Conservation (phyloP, 2,797 vertebrate genomes). For the Toxotes lorentzi region DNA sequence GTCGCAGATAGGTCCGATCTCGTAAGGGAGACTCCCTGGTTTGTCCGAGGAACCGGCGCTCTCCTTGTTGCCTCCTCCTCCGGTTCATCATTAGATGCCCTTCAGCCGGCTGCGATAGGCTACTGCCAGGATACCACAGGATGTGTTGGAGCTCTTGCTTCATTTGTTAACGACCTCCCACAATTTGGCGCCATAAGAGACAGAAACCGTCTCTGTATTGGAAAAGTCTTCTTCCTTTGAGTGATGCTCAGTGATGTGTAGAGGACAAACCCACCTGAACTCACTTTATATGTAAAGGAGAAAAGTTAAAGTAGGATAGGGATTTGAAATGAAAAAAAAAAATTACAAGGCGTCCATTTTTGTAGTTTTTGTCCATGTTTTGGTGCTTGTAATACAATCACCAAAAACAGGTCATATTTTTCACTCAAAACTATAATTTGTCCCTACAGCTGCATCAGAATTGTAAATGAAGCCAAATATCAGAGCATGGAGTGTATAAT, state of each 20-base stretch:
- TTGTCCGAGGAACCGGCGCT: slow-evolving; percentile 70
- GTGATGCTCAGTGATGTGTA: slow-evolving; percentile 23
- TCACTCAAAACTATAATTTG: neutral
- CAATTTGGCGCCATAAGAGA: slow-evolving; percentile 60
- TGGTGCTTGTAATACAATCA: neutral
- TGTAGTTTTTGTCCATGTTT: slow-evolving; percentile 1
- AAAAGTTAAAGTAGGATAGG: neutral
- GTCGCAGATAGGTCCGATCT: slow-evolving; percentile 41
- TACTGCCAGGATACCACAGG: slow-evolving; percentile 75
- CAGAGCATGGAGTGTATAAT: neutral
- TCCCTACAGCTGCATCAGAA: neutral
- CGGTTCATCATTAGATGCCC: slow-evolving; percentile 71
- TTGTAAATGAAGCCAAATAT: neutral
- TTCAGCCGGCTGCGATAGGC: slow-evolving; percentile 77
- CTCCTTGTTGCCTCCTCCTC: slow-evolving; percentile 78
- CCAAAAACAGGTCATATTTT: neutral
- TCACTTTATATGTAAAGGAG: neutral
- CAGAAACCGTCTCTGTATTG: slow-evolving; percentile 45
- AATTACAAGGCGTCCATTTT: neutral
- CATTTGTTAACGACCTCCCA: slow-evolving; percentile 75
- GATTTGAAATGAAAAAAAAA: neutral
- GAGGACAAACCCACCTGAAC: slow-evolving; percentile 14
- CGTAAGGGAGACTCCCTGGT: slow-evolving; percentile 67
- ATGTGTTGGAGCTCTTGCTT: slow-evolving; percentile 68
- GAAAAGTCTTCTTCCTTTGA: slow-evolving; percentile 35